Base-by-base conservation (phyloP, 2,888 invertebrate genomes). In the Cinara cedri region DNA sequence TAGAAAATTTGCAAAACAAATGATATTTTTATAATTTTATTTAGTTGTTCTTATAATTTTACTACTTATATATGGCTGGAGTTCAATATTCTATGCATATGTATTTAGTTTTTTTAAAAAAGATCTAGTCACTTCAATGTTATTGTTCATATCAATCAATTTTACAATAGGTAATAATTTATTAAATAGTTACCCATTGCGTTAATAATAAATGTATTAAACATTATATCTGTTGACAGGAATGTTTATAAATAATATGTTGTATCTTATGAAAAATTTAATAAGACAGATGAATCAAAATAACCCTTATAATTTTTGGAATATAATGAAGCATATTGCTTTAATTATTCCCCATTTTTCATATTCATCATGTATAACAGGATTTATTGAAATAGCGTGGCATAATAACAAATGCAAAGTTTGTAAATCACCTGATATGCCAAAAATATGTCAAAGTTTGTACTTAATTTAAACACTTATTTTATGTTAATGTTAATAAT, bases 51-150 rank as follows among this genome's bases (percentile, higher is more conserved):
- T 78, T 42, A 60, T 78, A 3, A 70, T 44, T 42, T 21, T 78
- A 42, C 90, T 82, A 14, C 46, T 70, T 62, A 60, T 68, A 34
- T 78, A 78, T 51, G 89, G 90, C 8, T 83, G 89, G 82, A 87
- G 90, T 54, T 89, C 89, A 83, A 87, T 93, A 82, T 89, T 91
- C 14, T 88, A 90, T 83, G 87, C 90, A 78, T 94, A 94, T 85
- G 84, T 90, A 4, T 86, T 88, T 78, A 88, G 88, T 74, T 88
- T 88, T 83, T 82, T 86, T 19, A 87, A 87, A 82, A 86, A 86
- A 51, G 87, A 88, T 0, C 86, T 87, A 11, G 87, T 90, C 19
- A 86, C 88, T 13, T 88, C 89, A 82, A 84, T 84, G 84, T 82
- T 78, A 55, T 85, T 86, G 82, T 84, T 86, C 78, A 84, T 86